Evolutionary conservation across 2,797 vertebrate species (phyloP).

Genomic region (Tiaroga cobitis): DNA sequence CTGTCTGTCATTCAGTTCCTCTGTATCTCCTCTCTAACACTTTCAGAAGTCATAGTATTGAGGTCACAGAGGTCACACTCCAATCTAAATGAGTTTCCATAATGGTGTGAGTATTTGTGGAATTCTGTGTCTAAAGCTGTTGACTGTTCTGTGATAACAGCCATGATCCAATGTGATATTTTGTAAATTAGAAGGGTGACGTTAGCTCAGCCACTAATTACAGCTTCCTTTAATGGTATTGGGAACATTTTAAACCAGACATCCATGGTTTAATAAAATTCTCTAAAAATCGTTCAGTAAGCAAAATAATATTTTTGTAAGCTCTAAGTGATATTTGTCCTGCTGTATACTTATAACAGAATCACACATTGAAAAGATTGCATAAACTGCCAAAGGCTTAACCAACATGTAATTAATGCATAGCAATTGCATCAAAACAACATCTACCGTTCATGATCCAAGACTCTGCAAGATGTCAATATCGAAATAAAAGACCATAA

Average conservation of each 20-base stretch:
- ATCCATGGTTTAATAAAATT: neutral
- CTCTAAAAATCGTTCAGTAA: neutral
- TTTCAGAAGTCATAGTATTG: conserved; percentile 18
- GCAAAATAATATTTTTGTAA: conserved; percentile 5
- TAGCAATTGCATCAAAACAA: neutral
- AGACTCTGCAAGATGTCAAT: conserved; percentile 12
- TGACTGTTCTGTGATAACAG: conserved; percentile 12
- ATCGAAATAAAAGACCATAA: conserved; percentile 20
- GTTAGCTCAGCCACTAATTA: conserved; percentile 3
- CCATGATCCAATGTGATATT: neutral
- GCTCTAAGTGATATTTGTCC: neutral
- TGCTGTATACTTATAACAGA: neutral
- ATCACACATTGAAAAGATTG: neutral
- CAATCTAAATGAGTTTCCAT: neutral
- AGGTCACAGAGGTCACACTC: neutral
- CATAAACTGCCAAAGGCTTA: neutral
- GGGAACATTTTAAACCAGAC: neutral
- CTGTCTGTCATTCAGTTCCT: neutral
- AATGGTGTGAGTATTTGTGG: conserved; percentile 10
- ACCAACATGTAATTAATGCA: neutral
- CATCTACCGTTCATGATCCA: neutral
- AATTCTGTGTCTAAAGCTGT: conserved; percentile 20
- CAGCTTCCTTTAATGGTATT: conserved; percentile 24
- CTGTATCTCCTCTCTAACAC: neutral
- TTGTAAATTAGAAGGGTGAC: neutral